Evolutionary conservation across 2,797 vertebrate species (phyloP).

Genomic region (Ptychobarbus kaznakovi): DNA sequence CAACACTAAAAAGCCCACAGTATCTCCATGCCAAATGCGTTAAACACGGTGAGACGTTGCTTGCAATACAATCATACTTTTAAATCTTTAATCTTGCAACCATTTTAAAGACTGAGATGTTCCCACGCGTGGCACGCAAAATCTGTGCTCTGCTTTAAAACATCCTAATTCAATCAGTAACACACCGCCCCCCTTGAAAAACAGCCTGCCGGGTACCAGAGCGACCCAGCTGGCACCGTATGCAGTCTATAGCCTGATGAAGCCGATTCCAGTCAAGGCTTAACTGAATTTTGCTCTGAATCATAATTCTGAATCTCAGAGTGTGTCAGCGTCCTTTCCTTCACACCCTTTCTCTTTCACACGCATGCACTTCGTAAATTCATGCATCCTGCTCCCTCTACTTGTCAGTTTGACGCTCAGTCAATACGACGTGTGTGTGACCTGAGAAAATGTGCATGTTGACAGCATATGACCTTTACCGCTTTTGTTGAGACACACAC

Average conservation of each 20-base stretch:
- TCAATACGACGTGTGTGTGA: constrained; percentile 50
- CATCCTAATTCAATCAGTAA: constrained; percentile 50
- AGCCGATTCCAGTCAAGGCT: constrained; percentile 40
- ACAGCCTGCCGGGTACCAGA: constrained; percentile 45
- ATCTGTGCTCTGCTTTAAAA: constrained; percentile 46
- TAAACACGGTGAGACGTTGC: constrained; percentile 9
- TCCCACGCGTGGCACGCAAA: constrained; percentile 45
- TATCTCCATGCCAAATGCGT: constrained; percentile 31
- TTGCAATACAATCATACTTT: constrained; percentile 42
- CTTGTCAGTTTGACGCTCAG: constrained; percentile 51
- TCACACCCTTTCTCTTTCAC: constrained; percentile 42
- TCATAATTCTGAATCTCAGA: constrained; percentile 35
- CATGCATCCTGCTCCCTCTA: constrained; percentile 28
- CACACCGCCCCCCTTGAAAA: constrained; percentile 27
- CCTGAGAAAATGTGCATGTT: constrained; percentile 54
- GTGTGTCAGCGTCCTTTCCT: constrained; percentile 26
- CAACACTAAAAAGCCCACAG: constrained; percentile 24
- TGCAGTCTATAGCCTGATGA: constrained; percentile 32
- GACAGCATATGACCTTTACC: constrained; percentile 55
- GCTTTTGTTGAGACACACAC: constrained; percentile 31
- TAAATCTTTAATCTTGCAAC: constrained; percentile 44
- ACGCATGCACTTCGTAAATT: constrained; percentile 15
- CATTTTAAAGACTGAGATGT: constrained; percentile 41
- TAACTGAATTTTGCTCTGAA: constrained; percentile 46
- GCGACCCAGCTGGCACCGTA: constrained; percentile 38